Evolutionary conservation across 2,113 vertebrate species (phyloP).

Genomic region (Platichthys stellatus): DNA sequence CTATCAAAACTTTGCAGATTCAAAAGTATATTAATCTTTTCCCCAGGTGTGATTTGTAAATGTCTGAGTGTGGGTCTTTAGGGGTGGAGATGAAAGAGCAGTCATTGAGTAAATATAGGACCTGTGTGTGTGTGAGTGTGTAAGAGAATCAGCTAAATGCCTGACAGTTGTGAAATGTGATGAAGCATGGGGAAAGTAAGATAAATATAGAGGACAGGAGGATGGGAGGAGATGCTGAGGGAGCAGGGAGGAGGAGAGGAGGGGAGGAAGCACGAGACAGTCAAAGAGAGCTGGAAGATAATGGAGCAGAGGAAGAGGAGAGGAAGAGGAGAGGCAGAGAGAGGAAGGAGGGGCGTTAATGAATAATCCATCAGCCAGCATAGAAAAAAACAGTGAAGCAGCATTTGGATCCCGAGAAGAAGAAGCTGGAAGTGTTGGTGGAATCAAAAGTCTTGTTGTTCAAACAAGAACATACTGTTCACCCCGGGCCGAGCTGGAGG

Average conservation of each 20-base stretch:
- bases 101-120: slow-evolving; percentile 31
- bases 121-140: background rate
- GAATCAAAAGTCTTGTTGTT: too few species aligned
- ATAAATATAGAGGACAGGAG: background rate
- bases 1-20: background rate
- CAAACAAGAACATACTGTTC: too few species aligned
- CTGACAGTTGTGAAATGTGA: slow-evolving; percentile 10
- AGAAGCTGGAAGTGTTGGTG: slow-evolving; percentile 8
- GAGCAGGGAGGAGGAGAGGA: background rate
- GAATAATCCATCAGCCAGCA: slow-evolving; percentile 65
- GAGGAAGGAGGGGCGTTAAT: slow-evolving; percentile 21
- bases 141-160: slow-evolving; percentile 14
- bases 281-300: slow-evolving; percentile 1
- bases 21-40: background rate
- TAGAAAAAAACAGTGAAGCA: slow-evolving; percentile 17
- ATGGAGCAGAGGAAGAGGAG: slow-evolving; percentile 1
- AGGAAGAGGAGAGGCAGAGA: background rate
- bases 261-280: background rate
- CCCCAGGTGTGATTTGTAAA: slow-evolving; percentile 55
- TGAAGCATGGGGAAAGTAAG: background rate
- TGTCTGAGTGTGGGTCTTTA: slow-evolving; percentile 1
- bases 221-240: slow-evolving; percentile 16
- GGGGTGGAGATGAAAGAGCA: slow-evolving; percentile 40
- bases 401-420: background rate
- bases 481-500: too few species aligned